Evolutionary conservation across 2,113 vertebrate genomes (phyloP).

Genomic region (Rhodinocichla rosea): DNA sequence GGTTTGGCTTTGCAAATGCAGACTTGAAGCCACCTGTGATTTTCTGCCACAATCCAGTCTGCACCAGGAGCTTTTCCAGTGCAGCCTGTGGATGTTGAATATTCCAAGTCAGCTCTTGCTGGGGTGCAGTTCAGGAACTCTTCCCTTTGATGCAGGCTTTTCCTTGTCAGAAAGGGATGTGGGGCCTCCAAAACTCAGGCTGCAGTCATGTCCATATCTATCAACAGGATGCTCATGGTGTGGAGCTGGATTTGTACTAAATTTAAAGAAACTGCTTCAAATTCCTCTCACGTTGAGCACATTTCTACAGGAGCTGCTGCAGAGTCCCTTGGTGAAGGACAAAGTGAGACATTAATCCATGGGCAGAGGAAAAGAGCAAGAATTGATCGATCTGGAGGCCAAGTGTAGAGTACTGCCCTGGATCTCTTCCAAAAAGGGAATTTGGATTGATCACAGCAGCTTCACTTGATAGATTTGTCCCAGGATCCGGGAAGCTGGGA

Average conservation of each 20-base stretch:
- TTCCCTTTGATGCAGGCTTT: neutral
- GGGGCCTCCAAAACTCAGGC: neutral
- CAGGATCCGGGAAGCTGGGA: neutral
- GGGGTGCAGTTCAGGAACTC: neutral
- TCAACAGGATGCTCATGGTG: rapidly evolving
- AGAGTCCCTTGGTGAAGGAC: neutral
- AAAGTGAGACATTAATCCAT: neutral
- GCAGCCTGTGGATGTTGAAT: neutral
- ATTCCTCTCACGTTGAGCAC: neutral
- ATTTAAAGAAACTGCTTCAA: neutral
- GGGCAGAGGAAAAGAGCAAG: neutral
- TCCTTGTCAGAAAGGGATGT: rapidly evolving
- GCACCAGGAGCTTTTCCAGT: neutral
- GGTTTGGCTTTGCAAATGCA: neutral
- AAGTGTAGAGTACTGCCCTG: neutral
- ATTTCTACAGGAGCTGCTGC: neutral
- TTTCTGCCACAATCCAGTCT: neutral
- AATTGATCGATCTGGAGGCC: rapidly evolving
- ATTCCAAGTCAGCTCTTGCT: neutral
- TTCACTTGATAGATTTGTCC: neutral
- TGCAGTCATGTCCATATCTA: neutral
- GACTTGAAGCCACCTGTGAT: neutral
- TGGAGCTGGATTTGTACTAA: neutral
- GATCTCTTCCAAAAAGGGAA: neutral
- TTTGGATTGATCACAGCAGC: neutral